A percentile compares a stretch with the other conserved stretches of the same genome.
Conservation (phyloP, 2,888 invertebrate genomes). For the Tubiluchus corallicola region DNA sequence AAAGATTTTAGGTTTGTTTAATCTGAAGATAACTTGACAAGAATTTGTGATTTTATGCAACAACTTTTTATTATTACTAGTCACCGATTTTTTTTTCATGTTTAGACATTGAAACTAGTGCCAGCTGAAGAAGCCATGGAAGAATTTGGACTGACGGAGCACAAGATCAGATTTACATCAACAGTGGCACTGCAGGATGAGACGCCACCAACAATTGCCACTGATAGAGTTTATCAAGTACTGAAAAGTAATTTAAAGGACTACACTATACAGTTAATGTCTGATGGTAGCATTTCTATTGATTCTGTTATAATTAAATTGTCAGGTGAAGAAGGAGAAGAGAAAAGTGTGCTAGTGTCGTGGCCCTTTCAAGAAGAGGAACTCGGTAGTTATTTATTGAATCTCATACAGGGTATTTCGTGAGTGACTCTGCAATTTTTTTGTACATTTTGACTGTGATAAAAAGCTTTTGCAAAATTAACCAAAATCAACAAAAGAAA, state of each 20-base stretch:
- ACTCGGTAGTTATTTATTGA: conserved; percentile 69
- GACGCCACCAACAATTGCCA: conserved; percentile 53
- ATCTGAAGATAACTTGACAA: conserved; percentile 5
- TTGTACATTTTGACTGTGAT: too few species aligned
- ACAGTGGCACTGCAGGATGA: conserved; percentile 62
- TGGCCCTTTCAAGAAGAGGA: conserved; percentile 88
- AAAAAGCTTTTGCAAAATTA: too few species aligned
- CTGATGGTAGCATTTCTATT: conserved; percentile 56
- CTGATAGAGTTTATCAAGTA: conserved; percentile 53
- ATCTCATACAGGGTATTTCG: conserved; percentile 30
- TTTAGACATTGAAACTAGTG: conserved; percentile 51
- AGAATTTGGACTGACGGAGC: conserved; percentile 61
- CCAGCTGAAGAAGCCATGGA: conserved; percentile 70
- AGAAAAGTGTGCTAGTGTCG: conserved; percentile 71
- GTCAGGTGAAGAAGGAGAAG: conserved; percentile 55
- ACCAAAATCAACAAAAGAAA: too few species aligned
- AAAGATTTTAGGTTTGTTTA: background rate
- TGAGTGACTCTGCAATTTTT: too few species aligned
- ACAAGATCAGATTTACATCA: conserved; percentile 56
- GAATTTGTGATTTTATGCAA: background rate
- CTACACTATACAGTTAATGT: conserved; percentile 59
- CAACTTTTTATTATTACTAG: background rate
- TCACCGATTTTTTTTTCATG: background rate
- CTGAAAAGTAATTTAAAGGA: conserved; percentile 52
- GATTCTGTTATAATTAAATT: conserved; percentile 82